These are phyloP conservation scores for Falco cherrug DNA, from an alignment of 2,797 vertebrate species.

Conservation along the genomic window DNA sequence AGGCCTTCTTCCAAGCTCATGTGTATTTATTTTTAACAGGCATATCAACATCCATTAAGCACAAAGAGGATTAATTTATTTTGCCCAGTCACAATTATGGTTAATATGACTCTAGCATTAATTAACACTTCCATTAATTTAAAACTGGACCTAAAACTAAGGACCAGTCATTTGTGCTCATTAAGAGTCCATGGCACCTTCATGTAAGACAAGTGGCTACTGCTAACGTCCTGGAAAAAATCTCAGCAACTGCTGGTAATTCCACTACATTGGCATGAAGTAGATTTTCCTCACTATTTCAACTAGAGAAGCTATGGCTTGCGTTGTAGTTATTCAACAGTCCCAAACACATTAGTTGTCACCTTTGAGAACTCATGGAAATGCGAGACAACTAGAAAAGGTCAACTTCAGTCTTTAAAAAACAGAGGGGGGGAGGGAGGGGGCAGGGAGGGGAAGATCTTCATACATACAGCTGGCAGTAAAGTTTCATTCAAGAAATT, in stretches of 20 bases:
- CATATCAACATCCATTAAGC: conserved; percentile 11
- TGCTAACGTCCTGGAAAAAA: not conserved
- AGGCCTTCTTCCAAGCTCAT: not conserved
- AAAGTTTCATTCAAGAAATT: not conserved
- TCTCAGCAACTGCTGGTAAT: not conserved
- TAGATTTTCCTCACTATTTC: not conserved
- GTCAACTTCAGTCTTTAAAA: not conserved
- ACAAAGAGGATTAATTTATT: not conserved
- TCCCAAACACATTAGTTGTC: not conserved
- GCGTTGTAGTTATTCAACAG: not conserved
- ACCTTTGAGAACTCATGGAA: not conserved
- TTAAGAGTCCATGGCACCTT: not conserved
- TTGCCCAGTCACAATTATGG: not conserved
- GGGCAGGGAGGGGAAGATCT: not conserved
- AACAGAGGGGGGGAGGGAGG: not conserved
- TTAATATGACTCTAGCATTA: not conserved
- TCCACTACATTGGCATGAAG: not conserved
- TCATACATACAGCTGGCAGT: not conserved
- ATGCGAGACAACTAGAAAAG: not conserved
- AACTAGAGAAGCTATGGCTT: not conserved
- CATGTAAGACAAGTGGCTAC: not conserved
- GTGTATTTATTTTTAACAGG: not conserved
- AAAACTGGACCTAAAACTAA: not conserved
- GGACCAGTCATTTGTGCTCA: not conserved
- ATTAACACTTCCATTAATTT: not conserved